A percentile compares a stretch with the other conserved stretches of the same genome.
Evolutionary conservation across 2,113 vertebrate species (phyloP).

Genomic region (Sinocyclocheilus anshuiensis): DNA sequence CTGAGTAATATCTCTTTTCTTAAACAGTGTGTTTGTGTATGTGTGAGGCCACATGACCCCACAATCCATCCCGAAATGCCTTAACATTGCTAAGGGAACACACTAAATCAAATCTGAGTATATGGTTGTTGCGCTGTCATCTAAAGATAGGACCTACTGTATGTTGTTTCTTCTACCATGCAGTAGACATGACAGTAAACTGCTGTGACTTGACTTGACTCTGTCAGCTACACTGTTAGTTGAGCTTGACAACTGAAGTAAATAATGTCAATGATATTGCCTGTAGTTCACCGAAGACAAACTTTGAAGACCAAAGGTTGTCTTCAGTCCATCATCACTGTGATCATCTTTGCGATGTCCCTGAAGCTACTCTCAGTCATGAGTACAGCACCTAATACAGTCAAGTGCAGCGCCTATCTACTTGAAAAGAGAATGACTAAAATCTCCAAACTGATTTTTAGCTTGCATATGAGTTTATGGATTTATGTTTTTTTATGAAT

Average conservation of each 20-base stretch:
- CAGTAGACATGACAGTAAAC: not conserved
- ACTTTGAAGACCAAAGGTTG: slow-evolving; percentile 2
- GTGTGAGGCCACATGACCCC: not conserved
- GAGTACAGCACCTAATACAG: no score
- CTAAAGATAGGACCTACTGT: not conserved
- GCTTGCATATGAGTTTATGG: not conserved
- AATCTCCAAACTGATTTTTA: not conserved
- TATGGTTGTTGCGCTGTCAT: not conserved
- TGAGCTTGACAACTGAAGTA: slow-evolving; percentile 8
- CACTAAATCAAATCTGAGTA: not conserved
- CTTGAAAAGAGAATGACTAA: not conserved
- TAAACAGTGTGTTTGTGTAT: slow-evolving; percentile 19
- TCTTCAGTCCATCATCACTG: not conserved
- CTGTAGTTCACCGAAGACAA: not conserved
- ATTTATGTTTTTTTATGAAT: not conserved
- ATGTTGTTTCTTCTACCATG: not conserved
- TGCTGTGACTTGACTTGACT: not conserved
- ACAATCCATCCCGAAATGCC: not conserved
- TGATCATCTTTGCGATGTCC: not conserved
- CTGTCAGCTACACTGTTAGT: slow-evolving; percentile 7
- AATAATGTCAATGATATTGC: slow-evolving; percentile 12
- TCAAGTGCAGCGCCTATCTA: not conserved
- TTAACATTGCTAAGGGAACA: not conserved
- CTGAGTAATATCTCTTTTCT: slow-evolving; percentile 1
- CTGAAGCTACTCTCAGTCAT: not conserved